A percentile compares a stretch with the other conserved stretches of the same genome.
Evolutionary conservation across 1,140 invertebrate genomes (phyloP).

Genomic region (Venturia canescens): DNA sequence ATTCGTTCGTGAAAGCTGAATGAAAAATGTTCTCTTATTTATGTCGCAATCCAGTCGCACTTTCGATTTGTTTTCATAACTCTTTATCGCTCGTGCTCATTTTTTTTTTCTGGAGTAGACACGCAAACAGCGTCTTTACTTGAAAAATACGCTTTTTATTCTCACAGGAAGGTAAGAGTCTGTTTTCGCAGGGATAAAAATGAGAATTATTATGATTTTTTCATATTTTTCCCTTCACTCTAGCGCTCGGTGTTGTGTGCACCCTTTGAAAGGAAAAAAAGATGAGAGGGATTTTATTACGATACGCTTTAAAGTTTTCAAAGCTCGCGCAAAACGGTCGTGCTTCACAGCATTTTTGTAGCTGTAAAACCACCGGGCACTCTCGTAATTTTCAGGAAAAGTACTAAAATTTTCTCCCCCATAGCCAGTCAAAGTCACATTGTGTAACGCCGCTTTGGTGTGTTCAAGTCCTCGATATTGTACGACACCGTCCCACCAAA

Average conservation of each 20-base stretch:
- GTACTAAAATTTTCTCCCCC: background rate
- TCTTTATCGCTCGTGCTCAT: no score
- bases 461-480: background rate
- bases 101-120: no score
- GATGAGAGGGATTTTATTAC: background rate
- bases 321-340: background rate
- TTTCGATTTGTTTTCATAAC: no score
- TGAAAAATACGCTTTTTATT: no score
- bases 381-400: background rate
- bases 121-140: no score
- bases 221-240: no score
- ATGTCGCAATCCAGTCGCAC: no score
- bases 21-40: no score
- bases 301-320: conserved; percentile 4
- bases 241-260: no score
- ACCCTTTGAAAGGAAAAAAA: background rate
- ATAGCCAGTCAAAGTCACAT: background rate
- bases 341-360: background rate
- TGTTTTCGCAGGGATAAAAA: background rate
- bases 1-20: no score
- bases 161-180: background rate
- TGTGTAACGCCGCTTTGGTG: background rate
- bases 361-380: background rate
- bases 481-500: background rate
- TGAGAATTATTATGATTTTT: background rate